Percentiles rank a stretch among this genome's conserved stretches.
Evolutionary conservation across 2,113 vertebrate genomes (phyloP).

Genomic region (Physeter macrocephalus): DNA sequence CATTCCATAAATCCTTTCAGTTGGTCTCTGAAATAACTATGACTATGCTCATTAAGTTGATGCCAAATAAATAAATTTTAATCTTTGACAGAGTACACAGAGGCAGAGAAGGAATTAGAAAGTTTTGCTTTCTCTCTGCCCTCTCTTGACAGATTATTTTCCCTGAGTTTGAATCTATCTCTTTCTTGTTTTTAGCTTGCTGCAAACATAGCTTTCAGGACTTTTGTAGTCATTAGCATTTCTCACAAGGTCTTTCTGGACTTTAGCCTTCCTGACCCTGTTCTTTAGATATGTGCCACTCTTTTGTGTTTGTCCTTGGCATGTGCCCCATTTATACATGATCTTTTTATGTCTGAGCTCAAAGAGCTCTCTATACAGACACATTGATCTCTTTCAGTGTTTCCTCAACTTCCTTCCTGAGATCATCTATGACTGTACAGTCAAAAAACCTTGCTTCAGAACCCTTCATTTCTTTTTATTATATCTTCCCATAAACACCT

Average conservation of each 20-base stretch:
- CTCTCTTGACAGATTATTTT: background rate
- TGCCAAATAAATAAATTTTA: background rate
- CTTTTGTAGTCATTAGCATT: background rate
- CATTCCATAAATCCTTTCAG: background rate
- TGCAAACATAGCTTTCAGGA: background rate
- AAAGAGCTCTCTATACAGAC: background rate
- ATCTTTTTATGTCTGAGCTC: conserved; percentile 26
- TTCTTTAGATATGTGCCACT: background rate
- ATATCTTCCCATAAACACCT: background rate
- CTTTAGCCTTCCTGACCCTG: background rate
- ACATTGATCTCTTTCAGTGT: background rate
- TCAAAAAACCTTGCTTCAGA: background rate
- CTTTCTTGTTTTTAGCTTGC: background rate
- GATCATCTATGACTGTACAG: background rate
- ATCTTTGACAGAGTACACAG: background rate
- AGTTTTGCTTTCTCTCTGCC: background rate
- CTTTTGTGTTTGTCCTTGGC: conserved; percentile 27
- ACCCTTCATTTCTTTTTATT: background rate
- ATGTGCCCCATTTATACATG: background rate
- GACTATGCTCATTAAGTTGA: background rate
- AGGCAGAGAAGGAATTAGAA: background rate
- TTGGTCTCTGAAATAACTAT: background rate
- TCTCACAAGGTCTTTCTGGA: background rate
- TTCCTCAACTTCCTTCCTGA: conserved; percentile 6
- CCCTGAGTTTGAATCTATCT: background rate